Percentiles rank a stretch among this genome's conserved stretches.
Conservation (phyloP, 2,888 invertebrate species). For the Cetonia aurata region DNA sequence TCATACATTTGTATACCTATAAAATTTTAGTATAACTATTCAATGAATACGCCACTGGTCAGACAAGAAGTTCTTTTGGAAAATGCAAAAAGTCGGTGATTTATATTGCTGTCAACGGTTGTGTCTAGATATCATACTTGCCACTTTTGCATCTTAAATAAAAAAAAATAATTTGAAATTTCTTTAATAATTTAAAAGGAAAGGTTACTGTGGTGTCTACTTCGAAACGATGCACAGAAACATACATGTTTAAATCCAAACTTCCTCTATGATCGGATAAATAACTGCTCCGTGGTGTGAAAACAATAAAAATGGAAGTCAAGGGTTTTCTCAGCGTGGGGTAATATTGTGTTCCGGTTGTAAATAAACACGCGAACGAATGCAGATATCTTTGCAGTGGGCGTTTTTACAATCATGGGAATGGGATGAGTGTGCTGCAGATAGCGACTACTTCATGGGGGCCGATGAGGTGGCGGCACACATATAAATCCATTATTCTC, state of each 20-base stretch:
- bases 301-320: constrained; percentile 58
- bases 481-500: constrained; percentile 59
- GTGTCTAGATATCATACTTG: too few species aligned
- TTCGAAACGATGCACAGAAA: background rate
- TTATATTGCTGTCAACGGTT: too few species aligned
- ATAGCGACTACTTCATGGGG: constrained; percentile 6
- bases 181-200: too few species aligned
- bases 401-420: constrained; percentile 50
- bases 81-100: too few species aligned
- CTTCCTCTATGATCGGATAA: constrained; percentile 28
- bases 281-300: constrained; percentile 53
- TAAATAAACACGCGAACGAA: constrained; percentile 59
- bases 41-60: too few species aligned
- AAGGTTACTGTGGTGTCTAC: too few species aligned
- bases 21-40: too few species aligned
- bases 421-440: constrained; percentile 20
- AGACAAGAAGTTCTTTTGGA: too few species aligned
- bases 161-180: too few species aligned
- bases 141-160: too few species aligned
- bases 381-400: constrained; percentile 59
- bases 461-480: constrained; percentile 15
- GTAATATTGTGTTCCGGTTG: constrained; percentile 54
- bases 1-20: too few species aligned
- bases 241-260: constrained; percentile 12
- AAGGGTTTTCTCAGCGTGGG: constrained; percentile 51